Evolutionary conservation across 2,888 invertebrate genomes (phyloP).

Genomic region (Argyra leucocephala): DNA sequence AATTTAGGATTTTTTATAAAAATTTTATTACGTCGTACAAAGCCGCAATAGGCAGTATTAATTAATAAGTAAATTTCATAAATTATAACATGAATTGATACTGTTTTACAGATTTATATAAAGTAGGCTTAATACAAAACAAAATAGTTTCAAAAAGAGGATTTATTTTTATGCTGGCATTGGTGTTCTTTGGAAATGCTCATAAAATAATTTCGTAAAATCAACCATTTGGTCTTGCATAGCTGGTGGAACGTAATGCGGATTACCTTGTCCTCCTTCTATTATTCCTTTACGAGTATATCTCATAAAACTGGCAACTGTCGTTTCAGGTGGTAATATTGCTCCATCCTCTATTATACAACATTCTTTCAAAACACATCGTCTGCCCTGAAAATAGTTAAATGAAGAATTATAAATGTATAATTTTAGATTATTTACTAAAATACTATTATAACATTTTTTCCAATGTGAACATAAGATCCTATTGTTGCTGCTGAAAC

Average conservation of each 20-base stretch:
- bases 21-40: too few relatives aligned
- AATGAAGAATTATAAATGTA: slow-evolving; percentile 6
- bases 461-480: slow-evolving; percentile 96
- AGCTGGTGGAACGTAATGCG: slow-evolving; percentile 83
- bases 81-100: too few relatives aligned
- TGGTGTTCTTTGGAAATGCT: slow-evolving; percentile 56
- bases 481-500: slow-evolving; percentile 92
- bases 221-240: slow-evolving; percentile 94
- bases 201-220: slow-evolving; percentile 87
- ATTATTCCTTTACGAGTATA: slow-evolving; percentile 53
- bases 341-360: slow-evolving; percentile 94
- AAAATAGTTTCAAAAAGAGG: too few relatives aligned
- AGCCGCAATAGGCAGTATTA: too few relatives aligned
- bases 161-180: too few relatives aligned
- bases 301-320: slow-evolving; percentile 87
- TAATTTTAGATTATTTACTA: background rate
- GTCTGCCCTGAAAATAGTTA: slow-evolving; percentile 57
- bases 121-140: too few relatives aligned
- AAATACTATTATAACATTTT: slow-evolving; percentile 91
- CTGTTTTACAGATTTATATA: too few relatives aligned
- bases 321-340: slow-evolving; percentile 90
- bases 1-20: too few relatives aligned
- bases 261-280: slow-evolving; percentile 72
- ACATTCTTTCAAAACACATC: slow-evolving; percentile 90
- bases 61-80: too few relatives aligned